Evolutionary conservation across 2,113 vertebrate genomes (phyloP).

Genomic region (Delphinus delphis): DNA sequence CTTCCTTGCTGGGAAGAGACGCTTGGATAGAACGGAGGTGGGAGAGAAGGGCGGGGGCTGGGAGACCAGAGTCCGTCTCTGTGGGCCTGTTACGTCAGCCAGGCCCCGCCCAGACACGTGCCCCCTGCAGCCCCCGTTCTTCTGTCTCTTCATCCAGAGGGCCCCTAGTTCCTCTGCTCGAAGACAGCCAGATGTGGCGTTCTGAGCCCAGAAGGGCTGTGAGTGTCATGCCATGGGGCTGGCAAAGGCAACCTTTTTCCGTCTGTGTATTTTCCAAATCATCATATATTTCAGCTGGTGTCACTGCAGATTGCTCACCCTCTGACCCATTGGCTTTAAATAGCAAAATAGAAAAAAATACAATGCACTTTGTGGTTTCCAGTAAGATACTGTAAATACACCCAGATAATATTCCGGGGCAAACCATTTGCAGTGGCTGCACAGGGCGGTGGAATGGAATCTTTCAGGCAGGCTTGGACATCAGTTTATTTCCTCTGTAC

Average conservation of each 20-base stretch:
- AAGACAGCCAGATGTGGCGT: slow-evolving; percentile 48
- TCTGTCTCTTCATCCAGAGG: slow-evolving; percentile 7
- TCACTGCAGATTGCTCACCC: slow-evolving; percentile 82
- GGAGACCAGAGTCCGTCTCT: not conserved
- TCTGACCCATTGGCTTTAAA: slow-evolving; percentile 85
- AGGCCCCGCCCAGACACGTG: not conserved
- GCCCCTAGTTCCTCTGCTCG: slow-evolving; percentile 46
- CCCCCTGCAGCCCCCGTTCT: not conserved
- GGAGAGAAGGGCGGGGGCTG: not conserved
- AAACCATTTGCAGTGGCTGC: slow-evolving; percentile 72
- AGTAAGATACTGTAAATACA: slow-evolving; percentile 84
- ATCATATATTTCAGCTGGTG: slow-evolving; percentile 81
- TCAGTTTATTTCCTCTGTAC: slow-evolving; percentile 67
- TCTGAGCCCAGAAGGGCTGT: slow-evolving; percentile 62
- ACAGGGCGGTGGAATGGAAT: slow-evolving; percentile 63
- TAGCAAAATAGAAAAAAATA: slow-evolving; percentile 83
- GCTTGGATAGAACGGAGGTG: not conserved
- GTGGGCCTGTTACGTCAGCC: not conserved
- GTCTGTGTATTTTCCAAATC: slow-evolving; percentile 83
- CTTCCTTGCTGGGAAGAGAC: not conserved
- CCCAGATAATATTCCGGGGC: slow-evolving; percentile 79
- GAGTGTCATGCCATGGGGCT: slow-evolving; percentile 73
- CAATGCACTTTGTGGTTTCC: slow-evolving; percentile 83
- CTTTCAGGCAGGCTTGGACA: slow-evolving; percentile 72
- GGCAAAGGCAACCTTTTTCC: slow-evolving; percentile 80